A percentile compares a stretch with the other conserved stretches of the same genome.
Evolutionary conservation across 37 sponge, comb jelly and placozoan genomes (phyloP).

Genomic region (Agelas oroides): DNA sequence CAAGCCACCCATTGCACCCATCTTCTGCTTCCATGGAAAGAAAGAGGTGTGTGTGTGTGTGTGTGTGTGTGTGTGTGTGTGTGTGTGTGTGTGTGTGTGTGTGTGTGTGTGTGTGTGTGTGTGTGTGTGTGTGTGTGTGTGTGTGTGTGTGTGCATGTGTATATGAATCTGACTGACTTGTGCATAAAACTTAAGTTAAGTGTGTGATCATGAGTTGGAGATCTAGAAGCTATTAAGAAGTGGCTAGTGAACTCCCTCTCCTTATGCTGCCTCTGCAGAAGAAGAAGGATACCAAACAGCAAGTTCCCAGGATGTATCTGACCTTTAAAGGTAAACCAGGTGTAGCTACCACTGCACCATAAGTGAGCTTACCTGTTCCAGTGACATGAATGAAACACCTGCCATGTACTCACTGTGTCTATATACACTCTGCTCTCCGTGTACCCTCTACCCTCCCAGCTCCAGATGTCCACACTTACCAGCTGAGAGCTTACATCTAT

Average conservation of each 20-base stretch:
- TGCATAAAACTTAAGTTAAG: neutral
- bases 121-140: constrained; percentile 12
- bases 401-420: neutral
- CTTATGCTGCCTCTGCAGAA: constrained; percentile 14
- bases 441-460: constrained; percentile 6
- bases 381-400: neutral
- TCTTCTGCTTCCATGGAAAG: constrained; percentile 62
- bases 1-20: constrained; percentile 21
- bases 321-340: constrained; percentile 66
- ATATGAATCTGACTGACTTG: neutral
- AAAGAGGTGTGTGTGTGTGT: too few relatives aligned
- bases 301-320: constrained; percentile 94
- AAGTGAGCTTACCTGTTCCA: neutral
- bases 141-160: neutral
- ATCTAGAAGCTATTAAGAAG: too few relatives aligned
- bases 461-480: constrained; percentile 84
- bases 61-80: too few relatives aligned
- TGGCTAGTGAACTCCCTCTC: too few relatives aligned
- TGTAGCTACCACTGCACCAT: neutral
- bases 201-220: constrained; percentile 34
- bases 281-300: constrained; percentile 61
- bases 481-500: constrained; percentile 97
- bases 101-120: too few relatives aligned
- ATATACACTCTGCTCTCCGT: neutral
- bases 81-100: too few relatives aligned